phyloP scores from a whole-genome alignment of 2,888 invertebrate species.

The Eupsilia transversa region DNA sequence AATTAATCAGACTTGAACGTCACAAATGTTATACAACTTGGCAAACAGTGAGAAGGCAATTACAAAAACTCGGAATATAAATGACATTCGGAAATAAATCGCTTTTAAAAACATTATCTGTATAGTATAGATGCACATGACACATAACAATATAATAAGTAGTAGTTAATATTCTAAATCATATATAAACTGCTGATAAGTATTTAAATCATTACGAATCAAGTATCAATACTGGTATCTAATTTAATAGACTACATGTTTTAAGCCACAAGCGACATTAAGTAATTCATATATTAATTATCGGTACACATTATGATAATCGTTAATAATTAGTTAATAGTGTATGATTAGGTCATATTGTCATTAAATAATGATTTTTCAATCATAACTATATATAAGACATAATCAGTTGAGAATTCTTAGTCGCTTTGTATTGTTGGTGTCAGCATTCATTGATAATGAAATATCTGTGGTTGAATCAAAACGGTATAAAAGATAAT shows the following conservation, averaged over 20 bases:
- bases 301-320: conserved; percentile 49
- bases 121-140: neutral
- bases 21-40: neutral
- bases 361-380: conserved; percentile 79
- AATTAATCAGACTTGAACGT: neutral
- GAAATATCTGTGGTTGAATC: conserved; percentile 38
- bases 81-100: neutral
- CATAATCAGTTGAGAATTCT: conserved; percentile 62
- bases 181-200: conserved; percentile 35
- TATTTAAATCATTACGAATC: conserved; percentile 25
- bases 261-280: conserved; percentile 42
- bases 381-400: conserved; percentile 78
- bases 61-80: neutral
- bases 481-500: conserved; percentile 19
- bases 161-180: too few relatives aligned
- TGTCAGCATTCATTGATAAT: conserved; percentile 39
- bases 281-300: conserved; percentile 60
- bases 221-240: conserved; percentile 31
- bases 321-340: conserved; percentile 79
- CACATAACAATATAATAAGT: too few relatives aligned
- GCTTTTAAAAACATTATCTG: neutral
- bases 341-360: conserved; percentile 73
- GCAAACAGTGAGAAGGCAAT: neutral
- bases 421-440: conserved; percentile 65
- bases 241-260: conserved; percentile 27